These are phyloP conservation scores for Nycteola revayana DNA, from an alignment of 2,888 invertebrate genomes.

Conservation along the genomic window DNA sequence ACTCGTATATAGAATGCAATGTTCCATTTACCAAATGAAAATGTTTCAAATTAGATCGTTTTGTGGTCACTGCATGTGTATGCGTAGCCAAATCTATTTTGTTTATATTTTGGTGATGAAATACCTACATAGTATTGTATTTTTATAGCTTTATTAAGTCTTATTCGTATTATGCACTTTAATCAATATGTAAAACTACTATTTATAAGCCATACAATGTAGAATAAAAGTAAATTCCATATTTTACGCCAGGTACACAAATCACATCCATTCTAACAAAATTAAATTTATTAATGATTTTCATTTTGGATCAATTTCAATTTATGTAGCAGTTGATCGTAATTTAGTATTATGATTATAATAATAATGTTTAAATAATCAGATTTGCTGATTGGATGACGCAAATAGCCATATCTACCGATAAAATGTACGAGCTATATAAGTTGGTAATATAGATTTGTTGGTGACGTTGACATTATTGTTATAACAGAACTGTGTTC, in stretches of 20 bases:
- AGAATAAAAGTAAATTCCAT: too few species aligned
- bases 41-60: slow-evolving; percentile 29
- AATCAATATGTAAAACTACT: too few species aligned
- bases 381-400: slow-evolving; percentile 6
- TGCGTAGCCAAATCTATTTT: slow-evolving; percentile 11
- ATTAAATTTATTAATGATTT: too few species aligned
- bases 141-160: too few species aligned
- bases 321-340: slow-evolving; percentile 12
- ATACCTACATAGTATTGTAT: too few species aligned
- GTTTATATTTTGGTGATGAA: too few species aligned
- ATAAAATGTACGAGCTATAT: too few species aligned
- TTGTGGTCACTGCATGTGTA: slow-evolving; percentile 31
- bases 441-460: too few species aligned
- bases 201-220: too few species aligned
- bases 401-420: slow-evolving; percentile 15
- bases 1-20: slow-evolving; percentile 3
- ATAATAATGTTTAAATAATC: slow-evolving; percentile 4
- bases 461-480: slow-evolving; percentile 30
- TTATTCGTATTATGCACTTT: too few species aligned
- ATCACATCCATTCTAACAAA: too few species aligned
- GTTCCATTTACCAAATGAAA: slow-evolving; percentile 38
- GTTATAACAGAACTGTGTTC: slow-evolving; percentile 30
- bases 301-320: slow-evolving; percentile 20
- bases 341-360: slow-evolving; percentile 28
- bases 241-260: too few species aligned